Evolutionary conservation across 2,113 vertebrate species (phyloP).

Genomic region (Boulengeromyrus knoepffleri): DNA sequence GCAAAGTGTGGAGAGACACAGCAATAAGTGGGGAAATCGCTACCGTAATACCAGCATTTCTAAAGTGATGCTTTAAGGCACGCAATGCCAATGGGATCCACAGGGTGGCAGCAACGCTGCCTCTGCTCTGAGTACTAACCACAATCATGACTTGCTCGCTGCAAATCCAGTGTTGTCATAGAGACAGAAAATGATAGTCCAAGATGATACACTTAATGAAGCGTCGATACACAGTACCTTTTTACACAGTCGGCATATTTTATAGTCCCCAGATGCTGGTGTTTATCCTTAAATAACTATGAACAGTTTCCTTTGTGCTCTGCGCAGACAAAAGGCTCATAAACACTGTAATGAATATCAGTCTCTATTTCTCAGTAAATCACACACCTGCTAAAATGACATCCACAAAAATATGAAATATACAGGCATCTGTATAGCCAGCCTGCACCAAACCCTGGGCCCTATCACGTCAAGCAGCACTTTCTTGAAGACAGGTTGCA

Average conservation of each 20-base stretch:
- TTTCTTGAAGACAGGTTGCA: not conserved
- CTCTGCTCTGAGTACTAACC: constrained; percentile 14
- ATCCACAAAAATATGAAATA: not conserved
- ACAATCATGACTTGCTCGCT: not conserved
- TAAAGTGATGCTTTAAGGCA: not conserved
- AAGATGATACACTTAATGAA: constrained; percentile 1
- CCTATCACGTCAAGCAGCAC: constrained; percentile 23
- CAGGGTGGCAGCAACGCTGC: constrained; percentile 38
- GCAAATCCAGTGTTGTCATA: not conserved
- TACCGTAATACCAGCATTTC: not conserved
- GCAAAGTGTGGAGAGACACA: not conserved
- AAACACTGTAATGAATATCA: not conserved
- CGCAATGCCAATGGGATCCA: constrained; percentile 26
- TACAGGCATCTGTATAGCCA: not conserved
- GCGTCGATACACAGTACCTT: not conserved
- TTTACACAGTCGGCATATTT: not conserved
- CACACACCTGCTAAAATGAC: not conserved
- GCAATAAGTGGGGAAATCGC: not conserved
- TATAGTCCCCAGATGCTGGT: not conserved
- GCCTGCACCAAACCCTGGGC: not conserved
- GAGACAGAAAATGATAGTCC: not conserved
- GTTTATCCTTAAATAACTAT: not conserved
- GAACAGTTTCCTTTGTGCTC: not conserved
- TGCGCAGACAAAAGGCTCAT: not conserved
- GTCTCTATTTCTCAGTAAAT: not conserved